Evolutionary conservation across 2,888 invertebrate species (phyloP), one percentile per base, ranked within the genome.

Genomic region (Protophormia terraenovae): DNA sequence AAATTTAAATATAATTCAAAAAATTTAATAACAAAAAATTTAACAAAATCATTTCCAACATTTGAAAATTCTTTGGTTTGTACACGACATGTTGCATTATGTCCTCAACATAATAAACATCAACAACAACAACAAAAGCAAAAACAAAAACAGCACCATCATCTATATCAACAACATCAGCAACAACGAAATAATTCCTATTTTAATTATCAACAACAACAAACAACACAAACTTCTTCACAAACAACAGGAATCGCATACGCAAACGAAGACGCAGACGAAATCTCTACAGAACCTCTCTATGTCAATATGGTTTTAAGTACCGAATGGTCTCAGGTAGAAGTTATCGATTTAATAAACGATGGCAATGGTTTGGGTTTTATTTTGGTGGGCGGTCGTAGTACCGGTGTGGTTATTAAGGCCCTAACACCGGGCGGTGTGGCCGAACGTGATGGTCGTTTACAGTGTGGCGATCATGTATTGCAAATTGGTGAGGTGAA

Each of bases 251-350:
- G n/a, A n/a, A n/a, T n/a, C n/a, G n/a, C n/a, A n/a, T n/a, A n/a
- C n/a, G n/a, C n/a, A n/a, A n/a, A n/a, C n/a, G n/a, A n/a, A n/a
- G n/a, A n/a, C n/a, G n/a, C n/a, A n/a, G n/a, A 32, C 16, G n/a
- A 19, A 32, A 32, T 8, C 19, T 10, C 19, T 41, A 73, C 69
- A 47, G 71, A 84, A 72, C 86, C 83, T 3, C 64, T 86, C 10
- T 86, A 85, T 80, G 84, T 24, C 86, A 90, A 84, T 89, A 95
- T 95, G 95, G 95, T 95, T 95, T 95, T 99, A 94, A 98, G 97
- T 94, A 99, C 99, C 93, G 99, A 99, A 95, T 99, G 98, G 98
- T 98, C 98, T 90, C 99, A 99, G 95, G 98, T 99, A 93, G 99
- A 99, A 95, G 97, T 98, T 91, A 98, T 99, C 93, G 99, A 99